These are phyloP conservation scores for Epinotia nisella DNA, from an alignment of 2,888 invertebrate genomes.

Conservation along the genomic window DNA sequence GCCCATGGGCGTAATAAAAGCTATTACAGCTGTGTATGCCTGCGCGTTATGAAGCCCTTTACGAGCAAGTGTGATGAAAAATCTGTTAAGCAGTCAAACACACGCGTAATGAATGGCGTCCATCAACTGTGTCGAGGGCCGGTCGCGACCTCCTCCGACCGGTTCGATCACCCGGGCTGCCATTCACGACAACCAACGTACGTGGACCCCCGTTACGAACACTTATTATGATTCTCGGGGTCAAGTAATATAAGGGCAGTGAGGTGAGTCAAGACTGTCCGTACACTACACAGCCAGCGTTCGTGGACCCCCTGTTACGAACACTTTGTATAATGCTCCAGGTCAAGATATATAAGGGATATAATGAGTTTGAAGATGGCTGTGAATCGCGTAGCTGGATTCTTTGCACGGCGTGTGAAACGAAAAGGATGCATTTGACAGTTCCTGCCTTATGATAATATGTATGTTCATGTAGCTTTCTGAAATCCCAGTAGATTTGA, in stretches of 20 bases:
- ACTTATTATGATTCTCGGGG: neutral
- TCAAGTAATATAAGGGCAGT: neutral
- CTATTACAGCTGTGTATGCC: too few species aligned
- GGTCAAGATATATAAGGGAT: neutral
- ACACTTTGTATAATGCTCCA: neutral
- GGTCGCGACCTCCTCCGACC: constrained; percentile 40
- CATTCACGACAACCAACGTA: neutral
- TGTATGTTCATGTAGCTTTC: too few species aligned
- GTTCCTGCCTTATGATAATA: too few species aligned
- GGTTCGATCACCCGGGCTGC: constrained; percentile 26
- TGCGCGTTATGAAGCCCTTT: too few species aligned
- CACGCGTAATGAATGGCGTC: constrained; percentile 39
- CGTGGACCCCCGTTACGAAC: neutral
- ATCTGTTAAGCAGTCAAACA: constrained; percentile 11
- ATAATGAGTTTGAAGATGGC: neutral
- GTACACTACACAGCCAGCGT: neutral
- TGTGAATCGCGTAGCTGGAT: constrained; percentile 9
- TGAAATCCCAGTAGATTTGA: too few species aligned
- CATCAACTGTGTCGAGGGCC: constrained; percentile 42
- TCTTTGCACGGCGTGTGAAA: constrained; percentile 36
- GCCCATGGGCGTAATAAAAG: too few species aligned
- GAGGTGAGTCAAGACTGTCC: neutral
- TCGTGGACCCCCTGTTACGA: neutral
- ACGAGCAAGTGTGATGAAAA: too few species aligned
- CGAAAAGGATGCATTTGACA: neutral